Percentiles rank a stretch among this genome's conserved stretches.
These are phyloP conservation scores for Cataglyphis altisquamis DNA, from an alignment of 2,888 invertebrate genomes.

Conservation along the genomic window DNA sequence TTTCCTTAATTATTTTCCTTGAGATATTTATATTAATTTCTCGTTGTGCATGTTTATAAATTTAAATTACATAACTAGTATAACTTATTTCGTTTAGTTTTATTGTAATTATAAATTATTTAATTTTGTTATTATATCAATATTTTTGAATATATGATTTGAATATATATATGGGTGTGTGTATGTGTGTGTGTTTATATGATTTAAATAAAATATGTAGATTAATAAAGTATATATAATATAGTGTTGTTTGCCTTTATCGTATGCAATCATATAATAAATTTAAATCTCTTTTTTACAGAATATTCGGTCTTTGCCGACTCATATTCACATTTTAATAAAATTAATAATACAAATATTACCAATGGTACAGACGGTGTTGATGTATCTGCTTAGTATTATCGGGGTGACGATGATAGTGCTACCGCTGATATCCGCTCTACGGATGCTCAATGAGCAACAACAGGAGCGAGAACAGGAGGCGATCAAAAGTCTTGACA, in stretches of 20 bases:
- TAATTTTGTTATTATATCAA: background rate
- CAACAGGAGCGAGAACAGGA: constrained; percentile 72
- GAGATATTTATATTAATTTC: background rate
- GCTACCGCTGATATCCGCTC: constrained; percentile 79
- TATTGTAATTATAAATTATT: background rate
- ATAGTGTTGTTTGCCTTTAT: background rate
- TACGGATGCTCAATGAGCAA: constrained; percentile 81
- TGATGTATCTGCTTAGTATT: constrained; percentile 78
- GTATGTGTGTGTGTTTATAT: background rate
- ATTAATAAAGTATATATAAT: background rate
- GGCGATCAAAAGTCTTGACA: constrained; percentile 78
- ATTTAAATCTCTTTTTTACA: constrained; percentile 68
- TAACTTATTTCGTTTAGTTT: background rate
- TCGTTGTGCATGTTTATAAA: background rate
- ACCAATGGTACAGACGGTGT: constrained; percentile 79
- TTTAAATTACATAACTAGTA: background rate
- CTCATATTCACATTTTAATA: constrained; percentile 73
- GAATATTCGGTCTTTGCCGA: constrained; percentile 76
- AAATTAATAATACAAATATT: constrained; percentile 76
- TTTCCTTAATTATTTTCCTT: background rate
- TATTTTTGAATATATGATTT: background rate
- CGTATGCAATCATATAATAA: background rate
- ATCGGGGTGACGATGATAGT: constrained; percentile 77
- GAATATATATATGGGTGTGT: background rate
- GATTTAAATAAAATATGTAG: background rate